Base-by-base conservation (phyloP, 2,797 vertebrate genomes). In the Coracias cyanogaster region DNA sequence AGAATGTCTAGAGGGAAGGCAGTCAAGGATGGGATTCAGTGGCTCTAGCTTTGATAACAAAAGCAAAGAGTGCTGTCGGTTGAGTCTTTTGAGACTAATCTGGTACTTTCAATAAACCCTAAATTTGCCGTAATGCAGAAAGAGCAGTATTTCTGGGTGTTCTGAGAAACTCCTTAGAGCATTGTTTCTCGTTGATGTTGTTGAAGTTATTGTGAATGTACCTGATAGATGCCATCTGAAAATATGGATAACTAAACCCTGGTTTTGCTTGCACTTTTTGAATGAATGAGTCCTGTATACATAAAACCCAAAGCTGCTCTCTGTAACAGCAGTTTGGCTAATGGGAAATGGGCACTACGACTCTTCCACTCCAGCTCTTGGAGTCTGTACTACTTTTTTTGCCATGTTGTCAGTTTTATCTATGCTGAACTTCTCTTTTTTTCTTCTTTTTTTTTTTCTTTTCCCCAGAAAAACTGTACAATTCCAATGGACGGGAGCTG, bases 401-500 rank as follows among this genome's bases (percentile, higher is more conserved):
- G 13, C 15, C 15, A 15, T 57, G 3, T 72, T 92, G 24, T 22
- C 10, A 48, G 17, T 85, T 89, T 78, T 49, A 16, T 82, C 92
- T 71, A 58, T 79, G 19, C 46, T 96, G 24, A 91, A 41, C 7
- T 81, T 82, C 15, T 46, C 25, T 26, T 26, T 10, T 65, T 65
- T 26, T 10, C 45, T 65, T n/a, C 87, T 1, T 97, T 90, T 11
- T 83, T 37, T 76, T 94, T 82, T 66, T 82, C 65, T 87, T 82
- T 74, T 97, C 5, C 5, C 60, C 98, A 99, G 99, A 99, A 98
- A 99, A 99, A 94, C 98, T 99, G 55, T 99, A 99, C 94, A 99
- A 99, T 98, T 99, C 98, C 95, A 99, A 93, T 95, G 99, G 99
- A 92, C 98, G 99, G 82, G 99, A 99, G 97, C 97, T 99, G 95